Percentiles rank a stretch among this genome's conserved stretches.
Evolutionary conservation across 2,113 vertebrate species (phyloP).

Genomic region (Pelusios castaneus): DNA sequence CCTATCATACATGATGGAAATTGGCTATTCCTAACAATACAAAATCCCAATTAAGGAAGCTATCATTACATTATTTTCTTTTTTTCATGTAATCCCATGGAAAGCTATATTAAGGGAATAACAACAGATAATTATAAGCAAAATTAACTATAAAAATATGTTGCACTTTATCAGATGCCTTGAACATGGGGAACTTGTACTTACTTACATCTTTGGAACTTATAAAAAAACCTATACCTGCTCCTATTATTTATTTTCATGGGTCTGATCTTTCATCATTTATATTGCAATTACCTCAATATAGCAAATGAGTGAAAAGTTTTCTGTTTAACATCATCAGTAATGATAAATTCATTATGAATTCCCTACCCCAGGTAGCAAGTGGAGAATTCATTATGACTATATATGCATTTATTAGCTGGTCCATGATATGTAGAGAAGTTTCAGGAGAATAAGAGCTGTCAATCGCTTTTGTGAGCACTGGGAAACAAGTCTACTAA

Average conservation of each 20-base stretch:
- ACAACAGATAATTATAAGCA: neutral
- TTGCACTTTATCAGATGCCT: no score
- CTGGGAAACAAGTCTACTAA: neutral
- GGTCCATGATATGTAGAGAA: neutral
- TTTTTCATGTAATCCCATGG: neutral
- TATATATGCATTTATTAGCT: constrained; percentile 5
- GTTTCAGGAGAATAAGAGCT: neutral
- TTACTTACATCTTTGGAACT: no score
- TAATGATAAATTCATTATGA: neutral
- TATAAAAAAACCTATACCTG: neutral
- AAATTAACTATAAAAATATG: constrained; percentile 20
- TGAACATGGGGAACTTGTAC: no score
- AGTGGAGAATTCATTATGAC: neutral
- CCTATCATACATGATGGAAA: neutral
- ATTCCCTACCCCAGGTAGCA: neutral
- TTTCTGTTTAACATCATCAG: neutral
- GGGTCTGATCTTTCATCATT: neutral
- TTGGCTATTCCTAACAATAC: neutral
- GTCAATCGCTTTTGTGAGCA: neutral
- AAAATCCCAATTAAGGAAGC: neutral
- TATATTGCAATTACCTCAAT: neutral
- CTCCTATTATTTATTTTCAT: neutral
- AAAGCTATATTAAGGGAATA: neutral
- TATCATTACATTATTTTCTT: neutral
- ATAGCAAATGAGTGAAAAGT: neutral